Evolutionary conservation across 2,888 invertebrate species (phyloP), one percentile per base, ranked within the genome.

Genomic region (Pseudococcus longispinus): DNA sequence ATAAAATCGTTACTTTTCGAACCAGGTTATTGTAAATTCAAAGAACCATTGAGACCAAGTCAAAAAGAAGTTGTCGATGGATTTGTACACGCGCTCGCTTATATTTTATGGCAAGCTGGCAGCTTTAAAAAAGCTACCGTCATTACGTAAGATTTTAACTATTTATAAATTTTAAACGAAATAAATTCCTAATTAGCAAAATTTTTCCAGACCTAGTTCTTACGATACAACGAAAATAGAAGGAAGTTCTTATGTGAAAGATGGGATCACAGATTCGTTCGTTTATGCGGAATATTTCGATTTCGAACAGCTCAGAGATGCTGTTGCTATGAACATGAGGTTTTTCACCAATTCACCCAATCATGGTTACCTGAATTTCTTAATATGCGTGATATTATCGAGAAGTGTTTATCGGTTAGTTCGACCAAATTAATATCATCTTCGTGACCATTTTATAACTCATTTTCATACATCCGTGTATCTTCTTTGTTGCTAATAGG

Each of bases 1-100:
- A 88, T 92, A n/a, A 91, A 91, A 88, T 90, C 91, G 88, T 89
- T 92, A 18, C 89, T 92, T 32, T 92, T 92, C 37, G 86, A 88
- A 83, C 85, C 85, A 13, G 85, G 85, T 18, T 85, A 70, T 26
- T 85, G 85, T 46, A 85, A 85, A 74, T 84, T 87, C 80, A 87
- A 87, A 85, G 85, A 85, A 29, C 85, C 85, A 4, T n/a, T 85
- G 23, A 18, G 85, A 46, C 85, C 85, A 9, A 85, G 70, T 29
- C 85, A 85, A 46, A 74, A 46, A 74, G 85, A 85, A 74, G 74
- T 85, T 13, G 85, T 85, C 1, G 85, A 85, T 46, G 85, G 70
- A 1, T 85, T 85, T n/a, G 29, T 85, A 20, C 51, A 85, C n/a
- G 87, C 84, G 13, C 74, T 87, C 13, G 29, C 87, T 20, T 84